These are phyloP conservation scores for Drosophila pachea DNA, from an alignment of 1,140 invertebrate species.

Conservation along the genomic window DNA sequence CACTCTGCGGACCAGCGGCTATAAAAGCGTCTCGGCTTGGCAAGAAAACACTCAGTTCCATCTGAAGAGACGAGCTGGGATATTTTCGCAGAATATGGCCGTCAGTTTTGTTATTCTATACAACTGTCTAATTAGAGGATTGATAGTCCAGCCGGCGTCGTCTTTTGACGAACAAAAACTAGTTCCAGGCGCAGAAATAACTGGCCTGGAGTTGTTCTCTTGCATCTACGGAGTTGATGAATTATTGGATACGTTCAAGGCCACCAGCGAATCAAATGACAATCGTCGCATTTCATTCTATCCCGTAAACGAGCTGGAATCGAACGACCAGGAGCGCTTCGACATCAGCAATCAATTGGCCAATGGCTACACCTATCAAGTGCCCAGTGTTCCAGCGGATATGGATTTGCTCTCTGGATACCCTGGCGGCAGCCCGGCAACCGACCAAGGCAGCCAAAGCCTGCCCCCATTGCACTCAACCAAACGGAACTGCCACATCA, in stretches of 20 bases:
- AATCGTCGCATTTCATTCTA: constrained; percentile 7
- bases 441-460: background rate
- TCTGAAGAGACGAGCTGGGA: background rate
- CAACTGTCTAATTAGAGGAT: constrained; percentile 13
- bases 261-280: background rate
- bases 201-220: background rate
- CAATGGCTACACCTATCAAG: background rate
- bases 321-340: background rate
- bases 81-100: background rate
- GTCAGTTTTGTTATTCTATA: constrained; percentile 17
- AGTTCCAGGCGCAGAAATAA: background rate
- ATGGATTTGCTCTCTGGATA: background rate
- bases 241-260: background rate
- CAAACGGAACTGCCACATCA: constrained; percentile 31
- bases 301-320: background rate
- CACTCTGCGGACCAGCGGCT: constrained; percentile 2
- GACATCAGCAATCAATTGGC: background rate
- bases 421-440: background rate
- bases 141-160: background rate
- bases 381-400: background rate
- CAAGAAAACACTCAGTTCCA: constrained; percentile 8
- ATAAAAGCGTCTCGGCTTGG: constrained; percentile 9
- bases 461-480: background rate
- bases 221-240: constrained; percentile 5
- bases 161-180: background rate